These are phyloP conservation scores for Nibea albiflora DNA, from an alignment of 2,113 vertebrate species.

Conservation along the genomic window DNA sequence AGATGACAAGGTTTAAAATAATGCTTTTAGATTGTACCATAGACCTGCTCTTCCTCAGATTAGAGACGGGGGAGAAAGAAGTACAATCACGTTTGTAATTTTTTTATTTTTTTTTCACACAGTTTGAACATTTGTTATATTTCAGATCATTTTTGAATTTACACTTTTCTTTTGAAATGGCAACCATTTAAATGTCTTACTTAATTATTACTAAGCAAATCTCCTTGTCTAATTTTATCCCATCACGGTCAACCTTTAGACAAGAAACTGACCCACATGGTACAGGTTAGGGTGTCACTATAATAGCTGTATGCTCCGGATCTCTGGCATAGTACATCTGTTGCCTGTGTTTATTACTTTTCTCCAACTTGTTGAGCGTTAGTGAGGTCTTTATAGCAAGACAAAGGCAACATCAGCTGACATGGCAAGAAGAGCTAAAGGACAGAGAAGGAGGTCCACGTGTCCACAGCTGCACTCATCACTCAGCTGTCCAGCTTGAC, in stretches of 20 bases:
- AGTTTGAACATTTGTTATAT: background rate
- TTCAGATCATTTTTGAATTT: background rate
- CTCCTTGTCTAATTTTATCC: background rate
- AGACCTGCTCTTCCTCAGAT: background rate
- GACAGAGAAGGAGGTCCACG: constrained; percentile 68
- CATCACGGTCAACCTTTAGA: background rate
- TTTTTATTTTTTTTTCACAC: background rate
- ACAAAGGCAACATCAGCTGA: constrained; percentile 79
- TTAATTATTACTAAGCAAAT: background rate
- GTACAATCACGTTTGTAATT: background rate
- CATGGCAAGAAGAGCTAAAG: constrained; percentile 57
- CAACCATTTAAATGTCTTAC: background rate
- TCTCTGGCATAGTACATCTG: constrained; percentile 68
- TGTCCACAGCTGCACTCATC: constrained; percentile 80
- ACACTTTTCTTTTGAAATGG: background rate
- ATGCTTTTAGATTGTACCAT: constrained; percentile 2
- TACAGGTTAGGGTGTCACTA: background rate
- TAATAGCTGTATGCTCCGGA: constrained; percentile 39
- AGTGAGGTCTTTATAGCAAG: constrained; percentile 72
- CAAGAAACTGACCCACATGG: background rate
- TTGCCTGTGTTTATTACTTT: constrained; percentile 66
- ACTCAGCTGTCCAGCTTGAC: constrained; percentile 82
- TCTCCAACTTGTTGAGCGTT: constrained; percentile 62
- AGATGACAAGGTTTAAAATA: constrained; percentile 22
- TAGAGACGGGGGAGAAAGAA: background rate